Conservation (phyloP, 2,888 invertebrate species). For the Euplexia lucipara region DNA sequence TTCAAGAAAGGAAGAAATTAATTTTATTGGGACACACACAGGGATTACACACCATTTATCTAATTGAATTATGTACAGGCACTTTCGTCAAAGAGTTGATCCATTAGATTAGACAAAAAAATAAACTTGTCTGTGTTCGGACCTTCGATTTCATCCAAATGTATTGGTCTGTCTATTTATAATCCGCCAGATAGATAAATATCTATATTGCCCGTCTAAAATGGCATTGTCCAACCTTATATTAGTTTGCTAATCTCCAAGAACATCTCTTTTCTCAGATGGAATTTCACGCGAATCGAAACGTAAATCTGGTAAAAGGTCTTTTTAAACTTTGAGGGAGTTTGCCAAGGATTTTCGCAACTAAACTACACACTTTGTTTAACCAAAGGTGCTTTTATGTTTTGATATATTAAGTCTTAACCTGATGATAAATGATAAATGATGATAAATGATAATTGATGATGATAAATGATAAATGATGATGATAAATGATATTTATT, state of each 20-base stretch:
- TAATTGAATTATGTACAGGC: too few species aligned
- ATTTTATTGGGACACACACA: too few species aligned
- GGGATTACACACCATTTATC: too few species aligned
- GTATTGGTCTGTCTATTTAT: background rate
- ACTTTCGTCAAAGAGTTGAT: too few species aligned
- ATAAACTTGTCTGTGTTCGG: too few species aligned
- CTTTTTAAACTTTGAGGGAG: constrained; percentile 41
- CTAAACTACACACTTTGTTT: constrained; percentile 57
- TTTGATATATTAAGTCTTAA: constrained; percentile 11
- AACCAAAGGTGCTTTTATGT: constrained; percentile 30
- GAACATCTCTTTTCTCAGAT: constrained; percentile 37
- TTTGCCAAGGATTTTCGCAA: constrained; percentile 38
- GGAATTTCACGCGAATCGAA: constrained; percentile 53
- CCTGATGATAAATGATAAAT: too few species aligned
- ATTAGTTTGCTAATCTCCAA: constrained; percentile 32
- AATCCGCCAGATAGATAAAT: too few species aligned
- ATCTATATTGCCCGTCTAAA: background rate
- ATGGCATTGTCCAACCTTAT: constrained; percentile 7
- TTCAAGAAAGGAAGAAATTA: too few species aligned
- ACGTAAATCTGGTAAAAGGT: constrained; percentile 67
- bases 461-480: too few species aligned
- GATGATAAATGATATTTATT: too few species aligned
- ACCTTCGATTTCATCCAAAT: background rate
- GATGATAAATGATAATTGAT: too few species aligned
- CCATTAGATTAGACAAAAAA: too few species aligned